phyloP scores from a whole-genome alignment of 2,797 vertebrate genomes.

The Galago senegalensis region DNA sequence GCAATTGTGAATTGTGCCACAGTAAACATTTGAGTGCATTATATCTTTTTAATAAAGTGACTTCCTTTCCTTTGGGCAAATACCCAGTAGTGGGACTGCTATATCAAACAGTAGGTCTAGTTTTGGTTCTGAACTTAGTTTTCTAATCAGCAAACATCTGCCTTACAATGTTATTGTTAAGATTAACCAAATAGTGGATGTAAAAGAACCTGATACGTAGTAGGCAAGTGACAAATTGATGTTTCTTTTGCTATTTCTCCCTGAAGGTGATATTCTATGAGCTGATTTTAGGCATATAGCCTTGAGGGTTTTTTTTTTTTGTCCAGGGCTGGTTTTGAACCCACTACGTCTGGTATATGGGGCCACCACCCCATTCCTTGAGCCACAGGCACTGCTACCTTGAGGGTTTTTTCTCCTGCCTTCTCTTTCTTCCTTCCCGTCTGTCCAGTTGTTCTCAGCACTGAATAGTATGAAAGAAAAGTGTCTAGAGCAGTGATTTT shows the following conservation, averaged over 20 bases:
- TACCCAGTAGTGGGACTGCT: background rate
- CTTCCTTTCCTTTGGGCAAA: background rate
- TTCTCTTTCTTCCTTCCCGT: background rate
- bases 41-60: background rate
- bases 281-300: background rate
- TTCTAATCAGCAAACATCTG: background rate
- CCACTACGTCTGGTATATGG: too few species aligned
- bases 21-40: background rate
- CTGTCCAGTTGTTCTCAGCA: background rate
- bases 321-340: too few species aligned
- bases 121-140: background rate
- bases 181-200: background rate
- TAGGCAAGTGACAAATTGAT: background rate
- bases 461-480: background rate
- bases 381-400: too few species aligned
- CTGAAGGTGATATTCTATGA: background rate
- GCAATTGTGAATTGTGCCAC: background rate
- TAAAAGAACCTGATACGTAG: background rate
- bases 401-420: background rate
- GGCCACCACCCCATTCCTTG: too few species aligned
- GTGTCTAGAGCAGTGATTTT: too few species aligned
- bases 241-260: background rate
- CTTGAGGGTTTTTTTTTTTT: background rate
- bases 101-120: background rate
- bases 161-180: background rate